Evolutionary conservation across 2,888 invertebrate genomes (phyloP).

Genomic region (Dermolepida albohirtum): DNA sequence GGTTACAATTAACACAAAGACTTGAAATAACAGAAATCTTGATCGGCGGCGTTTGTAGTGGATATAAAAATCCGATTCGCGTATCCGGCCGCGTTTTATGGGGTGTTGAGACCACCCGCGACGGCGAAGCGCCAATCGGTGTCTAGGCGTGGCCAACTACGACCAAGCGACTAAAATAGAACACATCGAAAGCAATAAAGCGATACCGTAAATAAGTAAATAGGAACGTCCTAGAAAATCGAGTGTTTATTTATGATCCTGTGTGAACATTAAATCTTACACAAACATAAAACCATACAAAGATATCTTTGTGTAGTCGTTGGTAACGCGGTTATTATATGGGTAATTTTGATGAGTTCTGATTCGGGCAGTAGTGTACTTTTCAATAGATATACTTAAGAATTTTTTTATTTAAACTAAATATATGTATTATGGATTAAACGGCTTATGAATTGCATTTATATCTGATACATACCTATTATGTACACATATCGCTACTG

Average conservation of each 20-base stretch:
- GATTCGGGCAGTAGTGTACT: constrained; percentile 37
- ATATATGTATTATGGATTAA: too few relatives aligned
- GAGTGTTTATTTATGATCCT: constrained; percentile 65
- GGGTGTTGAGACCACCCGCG: constrained; percentile 57
- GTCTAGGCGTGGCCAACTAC: constrained; percentile 34
- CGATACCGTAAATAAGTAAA: constrained; percentile 63
- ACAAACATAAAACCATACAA: constrained; percentile 54
- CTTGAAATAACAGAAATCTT: constrained; percentile 26
- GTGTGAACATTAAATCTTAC: constrained; percentile 60
- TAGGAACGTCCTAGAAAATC: constrained; percentile 64
- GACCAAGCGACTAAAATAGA: constrained; percentile 58
- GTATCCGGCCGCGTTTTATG: constrained; percentile 54
- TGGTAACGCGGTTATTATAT: constrained; percentile 28
- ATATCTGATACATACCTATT: too few relatives aligned
- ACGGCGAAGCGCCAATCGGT: constrained; percentile 44
- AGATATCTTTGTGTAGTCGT: constrained; percentile 45
- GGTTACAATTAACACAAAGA: constrained; percentile 11
- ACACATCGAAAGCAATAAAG: constrained; percentile 62
- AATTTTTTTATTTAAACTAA: too few relatives aligned
- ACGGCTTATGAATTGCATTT: too few relatives aligned
- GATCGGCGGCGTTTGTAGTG: constrained; percentile 36
- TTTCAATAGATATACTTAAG: neutral
- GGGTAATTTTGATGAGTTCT: constrained; percentile 30
- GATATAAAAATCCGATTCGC: constrained; percentile 50
- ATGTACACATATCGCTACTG: too few relatives aligned